Conservation (phyloP, 2,113 vertebrate genomes). For the Pipra filicauda region DNA sequence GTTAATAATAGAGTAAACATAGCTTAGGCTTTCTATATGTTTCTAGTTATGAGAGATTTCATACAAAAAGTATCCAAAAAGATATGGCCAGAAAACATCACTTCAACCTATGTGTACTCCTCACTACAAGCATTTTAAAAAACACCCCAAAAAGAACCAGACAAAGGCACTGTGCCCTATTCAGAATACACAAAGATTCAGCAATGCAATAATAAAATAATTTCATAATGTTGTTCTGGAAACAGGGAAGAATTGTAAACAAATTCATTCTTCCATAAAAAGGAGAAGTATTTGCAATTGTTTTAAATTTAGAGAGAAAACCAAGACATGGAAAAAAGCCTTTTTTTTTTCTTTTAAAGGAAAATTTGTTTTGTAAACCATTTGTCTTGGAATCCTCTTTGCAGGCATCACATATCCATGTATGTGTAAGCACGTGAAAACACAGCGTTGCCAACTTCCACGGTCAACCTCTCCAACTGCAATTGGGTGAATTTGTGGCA, state of each 20-base stretch:
- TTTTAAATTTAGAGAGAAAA: constrained; percentile 18
- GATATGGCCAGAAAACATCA: neutral
- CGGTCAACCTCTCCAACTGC: neutral
- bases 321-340: neutral
- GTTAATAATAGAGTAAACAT: neutral
- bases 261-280: constrained; percentile 51
- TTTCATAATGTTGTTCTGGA: constrained; percentile 10
- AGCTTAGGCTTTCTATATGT: neutral
- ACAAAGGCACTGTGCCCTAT: neutral
- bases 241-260: constrained; percentile 17
- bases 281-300: constrained; percentile 39
- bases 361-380: neutral
- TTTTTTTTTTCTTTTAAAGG: neutral
- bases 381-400: neutral
- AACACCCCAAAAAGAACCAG: neutral
- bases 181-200: neutral
- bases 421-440: neutral
- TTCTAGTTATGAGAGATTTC: neutral
- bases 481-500: neutral
- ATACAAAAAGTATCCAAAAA: neutral
- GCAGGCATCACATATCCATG: neutral
- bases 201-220: neutral
- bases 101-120: neutral
- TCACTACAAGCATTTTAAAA: neutral
- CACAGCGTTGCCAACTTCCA: fast-evolving